A percentile compares a stretch with the other conserved stretches of the same genome.
Conservation (phyloP, 2,888 invertebrate species). For the Lapara coniferarum region DNA sequence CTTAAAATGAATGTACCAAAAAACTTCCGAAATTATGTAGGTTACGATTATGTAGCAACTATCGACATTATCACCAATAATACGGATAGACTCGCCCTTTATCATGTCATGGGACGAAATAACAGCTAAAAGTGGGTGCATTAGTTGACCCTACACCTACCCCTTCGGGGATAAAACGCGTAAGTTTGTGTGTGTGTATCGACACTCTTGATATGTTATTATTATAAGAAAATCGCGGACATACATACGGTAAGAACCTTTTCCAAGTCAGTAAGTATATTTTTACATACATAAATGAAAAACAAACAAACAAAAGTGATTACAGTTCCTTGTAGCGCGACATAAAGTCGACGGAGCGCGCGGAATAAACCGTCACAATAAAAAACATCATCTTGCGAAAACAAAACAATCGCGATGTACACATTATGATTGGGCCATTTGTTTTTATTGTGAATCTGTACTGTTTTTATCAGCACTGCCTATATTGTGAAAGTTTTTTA, state of each 20-base stretch:
- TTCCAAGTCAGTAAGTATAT: neutral
- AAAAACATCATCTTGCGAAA: slow-evolving; percentile 39
- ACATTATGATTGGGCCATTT: slow-evolving; percentile 73
- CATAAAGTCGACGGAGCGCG: neutral
- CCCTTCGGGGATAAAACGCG: no score
- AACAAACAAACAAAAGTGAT: slow-evolving; percentile 22
- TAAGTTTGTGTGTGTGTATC: neutral
- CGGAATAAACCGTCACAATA: slow-evolving; percentile 23
- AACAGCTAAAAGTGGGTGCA: no score
- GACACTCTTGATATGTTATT: neutral
- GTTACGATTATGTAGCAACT: no score
- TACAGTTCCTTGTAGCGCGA: slow-evolving; percentile 5
- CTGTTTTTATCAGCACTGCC: neutral
- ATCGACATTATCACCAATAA: no score
- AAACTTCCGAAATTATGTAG: no score
- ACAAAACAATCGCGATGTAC: slow-evolving; percentile 64
- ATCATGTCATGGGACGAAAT: no score
- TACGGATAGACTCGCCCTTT: no score
- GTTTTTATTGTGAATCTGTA: slow-evolving; percentile 59
- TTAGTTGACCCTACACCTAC: no score
- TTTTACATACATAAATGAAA: slow-evolving; percentile 1
- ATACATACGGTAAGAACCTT: no score
- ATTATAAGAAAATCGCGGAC: no score
- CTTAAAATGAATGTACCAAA: no score
- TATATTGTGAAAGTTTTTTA: no score